phyloP scores from a whole-genome alignment of 2,797 vertebrate species.

The Clarias fuscus region DNA sequence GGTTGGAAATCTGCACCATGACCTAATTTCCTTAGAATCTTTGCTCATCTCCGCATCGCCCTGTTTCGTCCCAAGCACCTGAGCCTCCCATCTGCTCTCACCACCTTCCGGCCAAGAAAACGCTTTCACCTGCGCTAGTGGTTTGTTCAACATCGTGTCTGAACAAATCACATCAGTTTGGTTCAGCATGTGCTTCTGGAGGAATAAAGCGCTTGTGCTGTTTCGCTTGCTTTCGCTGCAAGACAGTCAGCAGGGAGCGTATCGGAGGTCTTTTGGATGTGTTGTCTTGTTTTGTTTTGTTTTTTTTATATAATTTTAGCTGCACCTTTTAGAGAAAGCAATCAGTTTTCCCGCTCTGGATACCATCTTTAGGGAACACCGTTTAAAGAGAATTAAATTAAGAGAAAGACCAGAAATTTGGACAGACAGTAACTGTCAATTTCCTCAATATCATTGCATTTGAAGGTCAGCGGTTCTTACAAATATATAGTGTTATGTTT shows the following conservation, averaged over 20 bases:
- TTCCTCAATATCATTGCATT: background rate
- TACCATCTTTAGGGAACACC: background rate
- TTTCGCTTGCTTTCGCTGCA: background rate
- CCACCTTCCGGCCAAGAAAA: background rate
- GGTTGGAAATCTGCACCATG: background rate
- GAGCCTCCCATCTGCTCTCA: background rate
- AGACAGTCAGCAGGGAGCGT: background rate
- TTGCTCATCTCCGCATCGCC: background rate
- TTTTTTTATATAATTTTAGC: background rate
- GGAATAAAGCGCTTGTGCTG: background rate
- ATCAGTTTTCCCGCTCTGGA: background rate
- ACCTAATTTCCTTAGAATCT: slow-evolving; percentile 9
- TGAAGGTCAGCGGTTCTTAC: background rate
- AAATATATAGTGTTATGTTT: background rate
- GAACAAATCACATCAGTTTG: background rate
- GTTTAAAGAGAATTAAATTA: background rate
- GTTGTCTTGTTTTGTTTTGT: slow-evolving; percentile 11
- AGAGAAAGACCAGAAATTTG: background rate
- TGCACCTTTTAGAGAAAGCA: background rate
- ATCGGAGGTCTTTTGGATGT: slow-evolving; percentile 24
- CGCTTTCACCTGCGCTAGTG: slow-evolving; percentile 14
- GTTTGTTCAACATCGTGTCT: slow-evolving; percentile 6
- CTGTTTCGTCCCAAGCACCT: slow-evolving; percentile 24
- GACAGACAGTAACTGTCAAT: background rate
- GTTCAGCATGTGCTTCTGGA: slow-evolving; percentile 9